A percentile compares a stretch with the other conserved stretches of the same genome.
Evolutionary conservation across 2,797 vertebrate species (phyloP).

Genomic region (Pristis pectinata): DNA sequence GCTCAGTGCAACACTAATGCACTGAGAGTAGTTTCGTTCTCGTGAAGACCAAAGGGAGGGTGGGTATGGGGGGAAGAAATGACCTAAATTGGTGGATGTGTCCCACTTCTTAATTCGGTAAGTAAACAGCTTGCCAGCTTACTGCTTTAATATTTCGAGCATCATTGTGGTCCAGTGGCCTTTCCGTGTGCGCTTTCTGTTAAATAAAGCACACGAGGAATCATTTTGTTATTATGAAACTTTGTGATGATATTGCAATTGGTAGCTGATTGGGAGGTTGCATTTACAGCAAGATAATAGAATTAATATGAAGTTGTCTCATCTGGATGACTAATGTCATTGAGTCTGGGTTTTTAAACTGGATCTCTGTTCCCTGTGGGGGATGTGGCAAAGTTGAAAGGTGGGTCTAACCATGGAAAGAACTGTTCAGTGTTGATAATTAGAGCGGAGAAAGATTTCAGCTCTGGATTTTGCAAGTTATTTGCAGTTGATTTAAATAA

Average conservation of each 20-base stretch:
- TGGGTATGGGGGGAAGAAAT: no score
- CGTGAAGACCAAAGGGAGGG: not conserved
- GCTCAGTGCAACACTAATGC: not conserved
- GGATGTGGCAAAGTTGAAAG: no score
- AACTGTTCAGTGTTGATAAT: no score
- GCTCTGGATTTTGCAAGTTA: not conserved
- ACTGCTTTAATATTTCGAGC: not conserved
- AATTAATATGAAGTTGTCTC: not conserved
- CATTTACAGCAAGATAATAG: not conserved
- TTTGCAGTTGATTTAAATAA: not conserved
- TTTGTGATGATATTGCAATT: not conserved
- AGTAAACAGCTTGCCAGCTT: not conserved
- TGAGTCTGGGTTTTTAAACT: no score
- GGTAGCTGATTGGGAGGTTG: not conserved
- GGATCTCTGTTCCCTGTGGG: no score
- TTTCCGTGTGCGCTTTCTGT: no score
- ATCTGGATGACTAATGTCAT: not conserved
- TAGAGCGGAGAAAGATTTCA: not conserved
- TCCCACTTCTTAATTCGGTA: not conserved
- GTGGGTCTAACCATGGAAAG: no score
- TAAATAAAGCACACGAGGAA: not conserved
- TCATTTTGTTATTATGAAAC: not conserved
- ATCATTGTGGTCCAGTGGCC: not conserved
- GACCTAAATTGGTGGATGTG: not conserved
- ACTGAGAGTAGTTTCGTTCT: not conserved